Evolutionary conservation across 2,888 invertebrate genomes (phyloP).

Genomic region (Cinara cedri): DNA sequence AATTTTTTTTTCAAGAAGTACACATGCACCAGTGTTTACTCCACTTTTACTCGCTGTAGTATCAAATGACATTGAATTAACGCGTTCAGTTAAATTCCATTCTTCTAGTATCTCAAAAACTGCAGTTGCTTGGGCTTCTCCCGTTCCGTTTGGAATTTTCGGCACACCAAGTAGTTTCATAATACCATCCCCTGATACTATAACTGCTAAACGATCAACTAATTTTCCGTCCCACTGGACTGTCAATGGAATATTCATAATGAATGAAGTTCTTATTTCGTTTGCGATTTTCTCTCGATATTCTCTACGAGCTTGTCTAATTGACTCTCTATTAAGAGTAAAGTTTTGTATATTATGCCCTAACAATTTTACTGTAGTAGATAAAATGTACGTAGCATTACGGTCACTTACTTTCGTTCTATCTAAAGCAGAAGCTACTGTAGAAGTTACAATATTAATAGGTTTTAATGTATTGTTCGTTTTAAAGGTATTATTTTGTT

Average conservation of each 20-base stretch:
- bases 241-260: slow-evolving; percentile 5
- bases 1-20: not conserved
- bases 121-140: too few relatives aligned
- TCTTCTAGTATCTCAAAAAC: too few relatives aligned
- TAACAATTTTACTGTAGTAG: slow-evolving; percentile 4
- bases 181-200: slow-evolving; percentile 7
- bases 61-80: slow-evolving; percentile 2
- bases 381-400: slow-evolving; percentile 27
- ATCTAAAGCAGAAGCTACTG: slow-evolving; percentile 27
- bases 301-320: slow-evolving; percentile 25
- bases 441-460: slow-evolving; percentile 4
- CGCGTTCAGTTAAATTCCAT: slow-evolving; percentile 26
- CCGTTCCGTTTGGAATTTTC: slow-evolving; percentile 1
- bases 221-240: slow-evolving; percentile 40
- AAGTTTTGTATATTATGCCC: slow-evolving; percentile 14
- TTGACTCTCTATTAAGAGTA: slow-evolving; percentile 25
- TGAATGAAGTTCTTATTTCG: slow-evolving; percentile 10
- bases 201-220: slow-evolving; percentile 40
- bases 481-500: not conserved
- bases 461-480: slow-evolving; percentile 7
- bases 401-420: slow-evolving; percentile 20
- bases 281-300: slow-evolving; percentile 2
- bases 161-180: slow-evolving; percentile 9
- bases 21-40: not conserved
- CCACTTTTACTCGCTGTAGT: slow-evolving; percentile 29